Evolutionary conservation across 2,888 invertebrate genomes (phyloP), one percentile per base, ranked within the genome.

Genomic region (Cinara cedri): DNA sequence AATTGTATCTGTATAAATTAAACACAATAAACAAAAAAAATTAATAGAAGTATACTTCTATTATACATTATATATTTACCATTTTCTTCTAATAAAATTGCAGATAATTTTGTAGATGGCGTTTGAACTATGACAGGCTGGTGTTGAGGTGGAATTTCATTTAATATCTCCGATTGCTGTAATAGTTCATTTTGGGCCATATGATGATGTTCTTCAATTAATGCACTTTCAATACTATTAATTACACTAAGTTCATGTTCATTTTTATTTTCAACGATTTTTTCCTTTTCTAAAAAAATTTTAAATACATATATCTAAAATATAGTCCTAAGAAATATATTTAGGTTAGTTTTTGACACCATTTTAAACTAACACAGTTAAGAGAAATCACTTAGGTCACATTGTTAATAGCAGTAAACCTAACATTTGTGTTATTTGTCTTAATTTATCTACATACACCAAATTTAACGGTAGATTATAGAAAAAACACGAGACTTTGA

Each of bases 211-310:
- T 84, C 84, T 6, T 83, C 68, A 49, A 66, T 66, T 49, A 68
- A 68, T 34, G 24, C 57, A 26, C 19, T 13, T 11, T 44, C 76
- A 57, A 76, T 57, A 68, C 34, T 76, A 49, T 76, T 76, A 0
- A 76, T 68, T 26, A 68, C 66, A 68, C 34, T 68, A 10, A 76
- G 84, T 16, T 86, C 84, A 34, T 86, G 85, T 54, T 85, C 81
- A 81, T 83, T 84, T 34, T 84, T 84, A 44, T 51, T n/a, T 49
- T 66, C 57, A 68, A 49, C 16, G 19, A 14, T 19, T 63, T 83
- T 82, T 82, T 84, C 85, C 83, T 86, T 83, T 83, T 84, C 81
- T 85, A 84, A 65, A 83, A 21, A 70, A n/a, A n/a, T n/a, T n/a
- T n/a, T n/a, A n/a, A n/a, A n/a, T n/a, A n/a, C n/a, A n/a, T n/a